A percentile compares a stretch with the other conserved stretches of the same genome.
Conservation (phyloP, 2,797 vertebrate species). For the Morelia viridis region DNA sequence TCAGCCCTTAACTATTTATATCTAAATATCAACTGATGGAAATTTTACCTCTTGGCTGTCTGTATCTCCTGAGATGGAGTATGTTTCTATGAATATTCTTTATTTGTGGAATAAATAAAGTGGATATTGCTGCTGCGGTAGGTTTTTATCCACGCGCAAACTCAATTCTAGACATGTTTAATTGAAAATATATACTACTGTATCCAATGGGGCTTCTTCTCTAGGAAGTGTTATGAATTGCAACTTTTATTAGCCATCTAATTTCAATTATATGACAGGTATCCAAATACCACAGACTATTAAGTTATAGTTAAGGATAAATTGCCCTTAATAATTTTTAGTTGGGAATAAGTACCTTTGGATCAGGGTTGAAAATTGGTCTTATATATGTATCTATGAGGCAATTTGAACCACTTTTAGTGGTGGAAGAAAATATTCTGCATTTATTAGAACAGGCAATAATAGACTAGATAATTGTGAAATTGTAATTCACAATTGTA, state of each 20-base stretch:
- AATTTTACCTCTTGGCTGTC: slow-evolving; percentile 38
- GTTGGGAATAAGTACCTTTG: not conserved
- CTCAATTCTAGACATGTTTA: not conserved
- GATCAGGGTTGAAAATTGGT: not conserved
- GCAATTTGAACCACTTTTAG: not conserved
- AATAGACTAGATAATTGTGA: not conserved
- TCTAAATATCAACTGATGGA: slow-evolving; percentile 46
- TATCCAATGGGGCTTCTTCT: not conserved
- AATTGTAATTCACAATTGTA: too few relatives aligned
- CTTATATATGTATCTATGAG: not conserved
- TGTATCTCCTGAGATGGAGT: slow-evolving; percentile 34
- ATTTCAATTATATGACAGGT: not conserved
- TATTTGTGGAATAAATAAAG: slow-evolving; percentile 9
- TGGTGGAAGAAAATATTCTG: not conserved
- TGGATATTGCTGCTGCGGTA: not conserved
- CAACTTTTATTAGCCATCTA: not conserved
- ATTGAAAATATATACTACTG: not conserved
- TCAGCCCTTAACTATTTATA: slow-evolving; percentile 42
- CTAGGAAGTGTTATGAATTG: not conserved
- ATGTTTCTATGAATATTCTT: slow-evolving; percentile 46
- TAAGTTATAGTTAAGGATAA: not conserved
- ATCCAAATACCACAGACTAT: not conserved
- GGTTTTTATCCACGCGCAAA: slow-evolving; percentile 6
- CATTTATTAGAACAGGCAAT: not conserved
- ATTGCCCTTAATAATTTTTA: not conserved